Percentiles rank a stretch among this genome's conserved stretches.
These are phyloP conservation scores for Drosophila setosimentum DNA, from an alignment of 2,888 invertebrate genomes.

Conservation along the genomic window DNA sequence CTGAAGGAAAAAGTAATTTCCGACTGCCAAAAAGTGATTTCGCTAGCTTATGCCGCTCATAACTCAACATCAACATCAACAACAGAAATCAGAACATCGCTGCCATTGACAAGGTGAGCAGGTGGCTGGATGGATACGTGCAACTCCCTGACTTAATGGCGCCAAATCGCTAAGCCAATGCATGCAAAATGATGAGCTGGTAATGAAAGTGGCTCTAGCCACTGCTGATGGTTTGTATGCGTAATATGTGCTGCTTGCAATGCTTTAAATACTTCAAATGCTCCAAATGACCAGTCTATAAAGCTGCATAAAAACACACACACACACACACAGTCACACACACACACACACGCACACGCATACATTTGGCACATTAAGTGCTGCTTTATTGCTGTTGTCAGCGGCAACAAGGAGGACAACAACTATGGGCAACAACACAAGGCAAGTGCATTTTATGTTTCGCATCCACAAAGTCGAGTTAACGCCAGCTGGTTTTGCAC, in stretches of 20 bases:
- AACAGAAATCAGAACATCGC: slow-evolving; percentile 29
- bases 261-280: slow-evolving; percentile 42
- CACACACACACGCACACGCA: slow-evolving; percentile 3
- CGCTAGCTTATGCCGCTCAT: slow-evolving; percentile 37
- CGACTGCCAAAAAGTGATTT: slow-evolving; percentile 54
- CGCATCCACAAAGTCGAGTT: slow-evolving; percentile 49
- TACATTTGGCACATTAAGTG: slow-evolving; percentile 64
- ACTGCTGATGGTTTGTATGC: slow-evolving; percentile 55
- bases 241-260: slow-evolving; percentile 56
- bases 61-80: slow-evolving; percentile 58
- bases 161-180: background rate
- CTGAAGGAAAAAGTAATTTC: slow-evolving; percentile 73
- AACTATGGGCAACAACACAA: slow-evolving; percentile 13
- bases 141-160: slow-evolving; percentile 34
- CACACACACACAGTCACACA: slow-evolving; percentile 7
- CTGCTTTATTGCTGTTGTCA: slow-evolving; percentile 60
- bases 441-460: slow-evolving; percentile 57
- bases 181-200: slow-evolving; percentile 38
- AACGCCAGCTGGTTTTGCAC: slow-evolving; percentile 40
- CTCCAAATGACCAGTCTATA: slow-evolving; percentile 49
- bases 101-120: slow-evolving; percentile 39
- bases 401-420: slow-evolving; percentile 28
- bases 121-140: background rate
- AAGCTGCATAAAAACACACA: slow-evolving; percentile 11
- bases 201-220: slow-evolving; percentile 20